These are phyloP conservation scores for Apocrypta bakeri DNA, from an alignment of 1,140 invertebrate species.

Conservation along the genomic window DNA sequence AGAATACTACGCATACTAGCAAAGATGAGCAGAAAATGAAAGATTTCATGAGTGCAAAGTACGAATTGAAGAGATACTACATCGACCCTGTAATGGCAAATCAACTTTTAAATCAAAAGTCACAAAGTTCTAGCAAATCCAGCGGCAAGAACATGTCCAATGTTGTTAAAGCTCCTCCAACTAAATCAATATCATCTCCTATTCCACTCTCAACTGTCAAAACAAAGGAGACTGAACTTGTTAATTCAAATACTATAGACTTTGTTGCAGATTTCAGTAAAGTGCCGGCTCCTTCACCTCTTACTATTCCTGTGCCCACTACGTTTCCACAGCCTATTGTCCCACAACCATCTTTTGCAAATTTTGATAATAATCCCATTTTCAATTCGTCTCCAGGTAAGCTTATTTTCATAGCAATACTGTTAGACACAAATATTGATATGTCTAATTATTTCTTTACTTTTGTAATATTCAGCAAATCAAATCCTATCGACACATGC, in stretches of 20 bases:
- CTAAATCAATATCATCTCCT: slow-evolving; percentile 56
- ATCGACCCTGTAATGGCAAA: slow-evolving; percentile 78
- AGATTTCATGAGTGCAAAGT: slow-evolving; percentile 95
- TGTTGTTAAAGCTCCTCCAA: slow-evolving; percentile 44
- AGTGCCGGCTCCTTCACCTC: slow-evolving; percentile 68
- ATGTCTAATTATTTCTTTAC: not conserved
- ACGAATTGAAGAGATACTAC: slow-evolving; percentile 91
- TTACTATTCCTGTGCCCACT: slow-evolving; percentile 58
- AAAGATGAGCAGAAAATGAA: slow-evolving; percentile 93
- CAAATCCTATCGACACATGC: slow-evolving; percentile 5
- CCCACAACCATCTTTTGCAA: slow-evolving; percentile 78
- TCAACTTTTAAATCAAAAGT: slow-evolving; percentile 65
- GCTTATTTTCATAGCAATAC: not conserved
- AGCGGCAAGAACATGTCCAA: slow-evolving; percentile 43
- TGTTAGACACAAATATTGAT: not conserved
- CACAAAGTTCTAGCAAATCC: slow-evolving; percentile 43
- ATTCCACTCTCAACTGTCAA: slow-evolving; percentile 49
- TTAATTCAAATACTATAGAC: slow-evolving; percentile 71
- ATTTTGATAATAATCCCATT: slow-evolving; percentile 84
- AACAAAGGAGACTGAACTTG: slow-evolving; percentile 55
- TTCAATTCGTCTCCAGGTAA: slow-evolving; percentile 78
- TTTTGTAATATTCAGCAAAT: slow-evolving; percentile 8
- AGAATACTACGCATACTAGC: slow-evolving; percentile 61
- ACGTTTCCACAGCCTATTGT: slow-evolving; percentile 60
- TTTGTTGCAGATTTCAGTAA: slow-evolving; percentile 81